These are phyloP conservation scores for Nomia melanderi DNA, from an alignment of 1,140 invertebrate genomes.

Conservation along the genomic window DNA sequence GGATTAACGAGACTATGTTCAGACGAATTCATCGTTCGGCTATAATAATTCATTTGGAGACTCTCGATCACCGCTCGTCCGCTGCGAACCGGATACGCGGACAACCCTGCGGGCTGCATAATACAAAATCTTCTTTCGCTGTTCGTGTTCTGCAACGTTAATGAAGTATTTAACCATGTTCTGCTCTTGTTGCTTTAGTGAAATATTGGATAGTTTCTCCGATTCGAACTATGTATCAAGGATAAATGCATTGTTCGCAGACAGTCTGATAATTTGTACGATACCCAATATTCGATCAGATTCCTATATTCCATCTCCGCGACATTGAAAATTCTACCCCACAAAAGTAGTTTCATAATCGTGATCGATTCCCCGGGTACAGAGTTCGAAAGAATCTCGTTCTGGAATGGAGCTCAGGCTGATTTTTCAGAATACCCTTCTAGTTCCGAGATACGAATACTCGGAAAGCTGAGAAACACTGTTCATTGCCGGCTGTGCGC, in stretches of 20 bases:
- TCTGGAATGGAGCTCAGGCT: not conserved
- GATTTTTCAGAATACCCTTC: not conserved
- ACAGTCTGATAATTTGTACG: no score
- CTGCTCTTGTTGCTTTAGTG: no score
- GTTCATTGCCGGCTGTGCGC: conserved; percentile 19
- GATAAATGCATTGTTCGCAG: no score
- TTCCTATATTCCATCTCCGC: no score
- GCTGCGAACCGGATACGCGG: not conserved
- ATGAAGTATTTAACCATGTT: no score
- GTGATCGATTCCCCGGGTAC: not conserved
- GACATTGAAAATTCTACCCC: no score
- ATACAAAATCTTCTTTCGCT: not conserved
- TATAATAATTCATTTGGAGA: not conserved
- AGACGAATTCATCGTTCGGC: not conserved
- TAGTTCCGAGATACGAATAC: not conserved
- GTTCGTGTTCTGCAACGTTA: no score
- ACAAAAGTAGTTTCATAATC: no score
- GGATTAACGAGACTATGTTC: conserved; percentile 18
- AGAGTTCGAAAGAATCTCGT: not conserved
- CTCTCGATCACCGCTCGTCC: not conserved
- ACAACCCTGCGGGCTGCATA: not conserved
- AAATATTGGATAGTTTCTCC: no score
- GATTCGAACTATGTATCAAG: no score
- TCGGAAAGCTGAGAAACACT: not conserved
- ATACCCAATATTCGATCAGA: no score